Base-by-base conservation (phyloP, 2,797 vertebrate genomes). In the Euphonia xanthogaster region DNA sequence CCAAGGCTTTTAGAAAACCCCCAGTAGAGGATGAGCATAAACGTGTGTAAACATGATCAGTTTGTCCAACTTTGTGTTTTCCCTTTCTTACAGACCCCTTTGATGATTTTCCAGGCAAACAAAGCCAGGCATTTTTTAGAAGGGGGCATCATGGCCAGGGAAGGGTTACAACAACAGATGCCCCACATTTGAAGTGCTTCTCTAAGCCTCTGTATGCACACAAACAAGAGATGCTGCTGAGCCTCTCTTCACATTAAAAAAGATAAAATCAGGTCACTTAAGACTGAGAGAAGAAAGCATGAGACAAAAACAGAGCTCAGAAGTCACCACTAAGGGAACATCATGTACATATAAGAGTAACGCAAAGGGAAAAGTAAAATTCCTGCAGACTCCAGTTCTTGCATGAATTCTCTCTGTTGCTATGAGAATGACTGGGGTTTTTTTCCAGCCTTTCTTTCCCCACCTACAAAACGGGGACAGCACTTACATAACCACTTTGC, bases 251-350 rank as follows among this genome's bases (percentile, higher is more conserved):
- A 50, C 0, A 2, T 73, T 79, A 90, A 91, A 75, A 75, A 88
- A 91, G 89, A 94, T 94, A 96, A 96, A 97, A 96, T 91, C 87
- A 75, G 94, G 87, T 96, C 95, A 96, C 76, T 91, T 84, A 94
- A 94, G 79, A 87, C 12, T 48, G 54, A 44, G 51, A 81, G 54
- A 91, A 93, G 60, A 90, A 88, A 65, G 65, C 88, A 67, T 4
- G 16, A 74, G 86, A 74, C 53, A 75, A 66, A 93, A 82, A 30
- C 42, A 66, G 62, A 86, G 42, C 66, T 84, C 82, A 84, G 70
- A 94, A 93, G 84, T 88, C 62, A 70, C 70, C 7, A 24, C 39
- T 62, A 23, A 37, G n/a, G 44, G 93, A 94, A 93, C 76, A 88
- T 62, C 14, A 4, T 50, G 76, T 86, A 81, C 48, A 20, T 54